These are phyloP conservation scores for Lutjanus campechanus DNA, from an alignment of 2,797 vertebrate species.

Conservation along the genomic window DNA sequence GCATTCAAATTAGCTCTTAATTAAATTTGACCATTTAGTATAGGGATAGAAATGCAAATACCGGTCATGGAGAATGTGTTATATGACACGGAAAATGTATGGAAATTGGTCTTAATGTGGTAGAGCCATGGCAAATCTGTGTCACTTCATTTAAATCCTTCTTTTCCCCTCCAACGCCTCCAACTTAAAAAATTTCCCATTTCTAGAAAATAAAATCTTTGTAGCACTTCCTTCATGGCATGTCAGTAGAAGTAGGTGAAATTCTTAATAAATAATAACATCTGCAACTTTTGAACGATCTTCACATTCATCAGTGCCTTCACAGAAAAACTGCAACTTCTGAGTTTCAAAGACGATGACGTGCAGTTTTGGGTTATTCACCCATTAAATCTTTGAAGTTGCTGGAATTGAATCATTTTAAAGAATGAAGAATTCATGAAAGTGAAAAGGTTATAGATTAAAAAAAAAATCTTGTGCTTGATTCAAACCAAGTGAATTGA, in stretches of 20 bases:
- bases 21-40: constrained; percentile 15
- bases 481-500: constrained; percentile 8
- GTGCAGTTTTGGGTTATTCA: neutral
- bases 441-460: constrained; percentile 3
- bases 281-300: neutral
- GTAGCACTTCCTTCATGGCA: neutral
- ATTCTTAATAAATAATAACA: constrained; percentile 14
- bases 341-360: neutral
- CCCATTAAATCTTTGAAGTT: neutral
- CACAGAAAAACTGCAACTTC: neutral
- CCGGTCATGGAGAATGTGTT: constrained; percentile 5
- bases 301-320: neutral
- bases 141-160: constrained; percentile 4
- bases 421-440: constrained; percentile 2
- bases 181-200: constrained; percentile 10
- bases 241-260: neutral
- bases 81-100: constrained; percentile 20
- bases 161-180: neutral
- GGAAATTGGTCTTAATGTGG: constrained; percentile 30
- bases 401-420: neutral
- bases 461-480: neutral
- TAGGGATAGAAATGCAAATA: constrained; percentile 13
- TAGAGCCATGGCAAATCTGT: constrained; percentile 16
- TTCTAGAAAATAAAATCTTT: constrained; percentile 14
- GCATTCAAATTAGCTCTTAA: constrained; percentile 10